Evolutionary conservation across 2,113 vertebrate species (phyloP), one percentile per base, ranked within the genome.

Genomic region (Aptenodytes patagonicus): DNA sequence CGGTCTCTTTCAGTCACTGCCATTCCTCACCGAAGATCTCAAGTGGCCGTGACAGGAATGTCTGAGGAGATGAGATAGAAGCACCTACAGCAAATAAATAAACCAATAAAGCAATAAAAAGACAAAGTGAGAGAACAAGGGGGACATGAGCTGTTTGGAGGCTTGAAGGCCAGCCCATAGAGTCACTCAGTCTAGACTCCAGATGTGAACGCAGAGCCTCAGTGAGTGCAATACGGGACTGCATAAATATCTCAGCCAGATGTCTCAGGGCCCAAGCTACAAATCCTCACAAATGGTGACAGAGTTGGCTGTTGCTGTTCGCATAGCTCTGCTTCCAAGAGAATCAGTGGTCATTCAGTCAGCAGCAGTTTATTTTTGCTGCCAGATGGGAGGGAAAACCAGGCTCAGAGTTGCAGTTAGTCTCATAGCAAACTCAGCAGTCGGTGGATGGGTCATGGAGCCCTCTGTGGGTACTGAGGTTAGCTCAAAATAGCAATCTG

Each of bases 131-230:
- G 86, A 94, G 88, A 95, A 42, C 80, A 96, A 94, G 94, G 25
- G 73, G 66, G 61, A 83, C 79, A 70, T 96, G 90, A 97, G 93
- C 96, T 96, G 87, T 94, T 89, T 31, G 80, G 95, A 96, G 86
- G 79, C 95, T 97, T 72, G 20, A 90, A 97, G 97, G 87, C 97
- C 97, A 97, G 93, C 90, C 87, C 94, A 95, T 91, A 95, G 97
- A 98, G 98, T 97, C 98, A 96, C 95, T 96, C 97, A 98, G 98
- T 99, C 98, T 99, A 98, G 98, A 99, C 98, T 99, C 98, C 98
- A 99, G 98, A 99, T 99, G 98, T 98, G 96, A 96, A 90, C 15
- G 44, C 85, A 83, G 52, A 97, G 94, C 89, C 95, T 97, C 95
- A 86, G 80, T 57, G 89, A 97, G 91, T 92, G 97, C 97, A 97